Conservation (phyloP, 2,888 invertebrate genomes). For the Galerucella nymphaeae region DNA sequence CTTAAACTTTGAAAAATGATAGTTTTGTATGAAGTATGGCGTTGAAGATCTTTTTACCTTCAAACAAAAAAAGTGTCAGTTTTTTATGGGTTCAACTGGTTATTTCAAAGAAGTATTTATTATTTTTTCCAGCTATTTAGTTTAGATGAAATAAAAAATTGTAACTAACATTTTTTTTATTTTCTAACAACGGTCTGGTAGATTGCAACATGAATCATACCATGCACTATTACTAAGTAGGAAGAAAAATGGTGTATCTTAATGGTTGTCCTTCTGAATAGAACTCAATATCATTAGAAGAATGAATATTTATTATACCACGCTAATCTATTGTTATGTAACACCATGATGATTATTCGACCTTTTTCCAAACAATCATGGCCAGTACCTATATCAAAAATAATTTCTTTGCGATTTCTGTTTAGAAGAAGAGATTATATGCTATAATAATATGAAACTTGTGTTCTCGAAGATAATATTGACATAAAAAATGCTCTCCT, state of each 20-base stretch:
- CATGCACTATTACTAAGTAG: slow-evolving; percentile 13
- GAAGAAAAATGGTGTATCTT: slow-evolving; percentile 14
- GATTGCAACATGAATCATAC: neutral
- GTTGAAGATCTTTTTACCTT: too few species aligned
- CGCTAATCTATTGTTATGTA: slow-evolving; percentile 15
- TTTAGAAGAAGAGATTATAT: neutral
- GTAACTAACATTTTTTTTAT: too few species aligned
- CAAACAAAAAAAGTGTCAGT: too few species aligned
- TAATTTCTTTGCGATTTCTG: slow-evolving; percentile 4
- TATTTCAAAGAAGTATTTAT: too few species aligned
- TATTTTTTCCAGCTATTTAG: too few species aligned
- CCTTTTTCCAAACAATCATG: slow-evolving; percentile 10
- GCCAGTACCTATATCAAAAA: slow-evolving; percentile 2
- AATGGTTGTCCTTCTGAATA: slow-evolving; percentile 18
- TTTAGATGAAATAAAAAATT: too few species aligned
- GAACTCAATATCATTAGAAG: slow-evolving; percentile 19
- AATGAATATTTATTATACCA: slow-evolving; percentile 7
- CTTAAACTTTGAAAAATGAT: too few species aligned
- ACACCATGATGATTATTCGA: slow-evolving; percentile 1
- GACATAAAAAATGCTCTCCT: too few species aligned
- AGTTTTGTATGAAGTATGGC: too few species aligned
- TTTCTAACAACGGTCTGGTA: too few species aligned
- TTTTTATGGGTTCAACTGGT: too few species aligned
- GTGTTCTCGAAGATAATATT: neutral
- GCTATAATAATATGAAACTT: neutral